Evolutionary conservation across 2,797 vertebrate species (phyloP), one percentile per base, ranked within the genome.

Genomic region (Valencia hispanica): DNA sequence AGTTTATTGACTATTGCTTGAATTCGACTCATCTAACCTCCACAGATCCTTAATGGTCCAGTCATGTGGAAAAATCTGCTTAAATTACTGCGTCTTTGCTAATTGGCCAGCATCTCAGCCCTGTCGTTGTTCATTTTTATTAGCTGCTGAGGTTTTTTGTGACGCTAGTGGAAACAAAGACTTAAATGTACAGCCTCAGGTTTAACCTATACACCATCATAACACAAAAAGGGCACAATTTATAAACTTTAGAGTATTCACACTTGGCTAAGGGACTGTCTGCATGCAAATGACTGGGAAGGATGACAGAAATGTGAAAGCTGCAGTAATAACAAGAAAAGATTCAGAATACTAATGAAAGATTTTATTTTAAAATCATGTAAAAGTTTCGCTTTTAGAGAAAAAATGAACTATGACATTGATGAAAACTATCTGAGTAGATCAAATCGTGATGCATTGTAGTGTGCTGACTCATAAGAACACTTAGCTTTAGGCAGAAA

Each of bases 111-210:
- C 70, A 79, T 89, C 84, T 80, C 79, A 74, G 76, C 34, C 68
- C n/a, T 84, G 85, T 81, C 90, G 75, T 88, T 77, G 68, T 89
- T 88, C 84, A 90, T 86, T 85, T 78, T 76, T 81, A 91, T 82
- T 84, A 88, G 86, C 81, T 74, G 79, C 78, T 66, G 55, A 77
- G 70, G 36, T 41, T 85, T 72, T 89, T 91, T 90, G 87, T 89
- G 79, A 84, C 4, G 73, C 84, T 72, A 80, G 79, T 20, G 61
- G 75, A 79, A 53, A 82, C 51, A 0, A 70, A 76, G 79, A 66
- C 8, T 43, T 41, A 69, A 63, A 89, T 83, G 50, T 80, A 79
- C 50, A 66, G 82, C 43, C 73, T 85, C 74, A 74, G 34, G 32
- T 74, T 14, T 59, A 43, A 70, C 39, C 73, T 61, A 12, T 85